Evolutionary conservation across 2,888 invertebrate species (phyloP).

Genomic region (Salticus scenicus): DNA sequence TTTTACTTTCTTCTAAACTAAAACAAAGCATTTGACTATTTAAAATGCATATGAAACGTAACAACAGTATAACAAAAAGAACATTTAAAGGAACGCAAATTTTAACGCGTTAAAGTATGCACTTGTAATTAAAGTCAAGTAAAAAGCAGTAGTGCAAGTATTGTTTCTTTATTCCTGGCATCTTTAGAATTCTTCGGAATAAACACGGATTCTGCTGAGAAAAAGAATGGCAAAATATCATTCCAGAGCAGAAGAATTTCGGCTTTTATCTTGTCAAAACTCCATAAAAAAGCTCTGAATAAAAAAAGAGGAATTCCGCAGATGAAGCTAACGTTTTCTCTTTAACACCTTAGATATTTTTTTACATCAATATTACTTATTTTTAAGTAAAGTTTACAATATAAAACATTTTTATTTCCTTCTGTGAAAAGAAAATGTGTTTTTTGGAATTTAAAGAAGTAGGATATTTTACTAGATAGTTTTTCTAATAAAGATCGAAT

Average conservation of each 20-base stretch:
- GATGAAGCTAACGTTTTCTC: neutral
- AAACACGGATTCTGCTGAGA: neutral
- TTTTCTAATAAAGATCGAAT: too few species aligned
- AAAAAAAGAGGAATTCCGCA: neutral
- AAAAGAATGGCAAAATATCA: neutral
- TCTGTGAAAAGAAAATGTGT: too few species aligned
- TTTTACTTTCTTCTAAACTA: too few species aligned
- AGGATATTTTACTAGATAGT: too few species aligned
- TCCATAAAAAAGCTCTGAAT: neutral
- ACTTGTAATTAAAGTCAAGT: constrained; percentile 4
- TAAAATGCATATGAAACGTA: neutral
- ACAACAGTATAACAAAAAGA: neutral
- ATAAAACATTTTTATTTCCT: too few species aligned
- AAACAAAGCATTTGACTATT: neutral
- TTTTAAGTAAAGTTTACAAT: neutral
- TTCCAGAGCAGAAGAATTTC: neutral
- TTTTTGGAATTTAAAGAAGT: too few species aligned
- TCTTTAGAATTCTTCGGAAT: neutral
- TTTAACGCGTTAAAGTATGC: constrained; percentile 4
- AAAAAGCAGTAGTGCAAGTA: neutral
- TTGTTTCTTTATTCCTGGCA: neutral
- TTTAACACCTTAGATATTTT: constrained; percentile 8
- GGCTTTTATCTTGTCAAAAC: neutral
- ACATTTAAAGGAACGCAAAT: neutral
- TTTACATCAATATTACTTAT: neutral